phyloP scores from a whole-genome alignment of 2,888 invertebrate species.

The Microctonus hyperodae region DNA sequence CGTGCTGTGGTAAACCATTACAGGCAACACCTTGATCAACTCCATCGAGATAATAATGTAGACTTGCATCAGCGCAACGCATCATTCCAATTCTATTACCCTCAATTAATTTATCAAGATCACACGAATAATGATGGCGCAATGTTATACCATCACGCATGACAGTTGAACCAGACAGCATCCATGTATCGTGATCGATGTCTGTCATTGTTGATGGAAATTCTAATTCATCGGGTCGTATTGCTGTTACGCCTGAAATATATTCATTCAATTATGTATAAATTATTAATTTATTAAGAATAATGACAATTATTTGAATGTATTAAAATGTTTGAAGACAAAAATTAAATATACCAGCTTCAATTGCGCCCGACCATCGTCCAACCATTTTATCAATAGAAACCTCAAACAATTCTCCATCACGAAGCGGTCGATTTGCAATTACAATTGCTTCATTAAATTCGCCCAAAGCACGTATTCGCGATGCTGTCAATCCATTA shows the following conservation, averaged over 20 bases:
- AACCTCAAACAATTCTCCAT: constrained; percentile 92
- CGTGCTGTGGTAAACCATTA: constrained; percentile 77
- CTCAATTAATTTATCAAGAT: constrained; percentile 81
- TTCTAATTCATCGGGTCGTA: constrained; percentile 85
- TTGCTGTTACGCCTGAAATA: constrained; percentile 48
- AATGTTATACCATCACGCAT: constrained; percentile 90
- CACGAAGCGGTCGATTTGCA: constrained; percentile 84
- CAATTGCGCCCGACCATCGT: constrained; percentile 92
- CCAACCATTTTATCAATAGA: constrained; percentile 90
- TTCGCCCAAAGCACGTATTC: constrained; percentile 88
- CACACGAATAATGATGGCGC: constrained; percentile 83
- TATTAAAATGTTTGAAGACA: too few relatives aligned
- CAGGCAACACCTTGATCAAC: constrained; percentile 88
- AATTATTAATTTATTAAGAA: too few relatives aligned
- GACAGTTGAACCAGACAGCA: constrained; percentile 89
- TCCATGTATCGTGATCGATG: constrained; percentile 89
- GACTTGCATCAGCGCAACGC: constrained; percentile 81
- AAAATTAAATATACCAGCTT: too few relatives aligned
- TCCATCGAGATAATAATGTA: constrained; percentile 88
- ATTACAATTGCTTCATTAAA: constrained; percentile 95
- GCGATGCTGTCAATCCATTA: constrained; percentile 83
- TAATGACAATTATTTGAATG: too few relatives aligned
- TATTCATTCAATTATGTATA: neutral
- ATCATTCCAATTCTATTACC: constrained; percentile 87
- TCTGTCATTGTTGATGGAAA: constrained; percentile 91